Conservation (phyloP, 2,113 vertebrate genomes). For the Microtus oregoni region DNA sequence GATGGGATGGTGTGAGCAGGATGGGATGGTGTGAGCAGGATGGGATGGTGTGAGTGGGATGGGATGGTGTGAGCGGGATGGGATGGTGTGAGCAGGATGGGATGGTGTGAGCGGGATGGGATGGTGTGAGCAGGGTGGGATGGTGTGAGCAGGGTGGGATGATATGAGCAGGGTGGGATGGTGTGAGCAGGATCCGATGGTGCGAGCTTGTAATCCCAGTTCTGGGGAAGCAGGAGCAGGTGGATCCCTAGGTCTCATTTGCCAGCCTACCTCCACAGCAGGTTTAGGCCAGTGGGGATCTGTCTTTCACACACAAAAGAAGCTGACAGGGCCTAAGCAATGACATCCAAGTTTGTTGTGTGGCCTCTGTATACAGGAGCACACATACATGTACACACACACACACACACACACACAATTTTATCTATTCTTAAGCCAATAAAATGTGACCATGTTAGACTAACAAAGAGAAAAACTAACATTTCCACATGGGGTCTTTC, state of each 20-base stretch:
- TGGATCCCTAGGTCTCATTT: background rate
- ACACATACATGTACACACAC: background rate
- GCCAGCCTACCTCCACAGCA: background rate
- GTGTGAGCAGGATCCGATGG: too few species aligned
- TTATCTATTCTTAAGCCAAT: background rate
- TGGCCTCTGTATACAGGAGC: background rate
- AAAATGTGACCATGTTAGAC: constrained; percentile 31
- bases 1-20: too few species aligned
- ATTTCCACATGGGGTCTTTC: constrained; percentile 25
- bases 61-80: too few species aligned
- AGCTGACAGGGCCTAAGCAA: background rate
- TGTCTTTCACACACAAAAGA: background rate
- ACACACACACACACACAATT: background rate
- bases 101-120: too few species aligned
- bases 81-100: too few species aligned
- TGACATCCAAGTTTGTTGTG: background rate
- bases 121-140: too few species aligned
- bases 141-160: background rate
- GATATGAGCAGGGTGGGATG: background rate
- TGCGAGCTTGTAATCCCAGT: background rate
- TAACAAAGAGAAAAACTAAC: constrained; percentile 47
- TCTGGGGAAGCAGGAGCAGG: background rate
- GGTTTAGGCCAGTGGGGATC: background rate
- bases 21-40: too few species aligned
- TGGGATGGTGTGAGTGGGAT: too few species aligned